A percentile compares a stretch with the other conserved stretches of the same genome.
phyloP scores from a whole-genome alignment of 2,113 vertebrate genomes.

The Shinisaurus crocodilurus region DNA sequence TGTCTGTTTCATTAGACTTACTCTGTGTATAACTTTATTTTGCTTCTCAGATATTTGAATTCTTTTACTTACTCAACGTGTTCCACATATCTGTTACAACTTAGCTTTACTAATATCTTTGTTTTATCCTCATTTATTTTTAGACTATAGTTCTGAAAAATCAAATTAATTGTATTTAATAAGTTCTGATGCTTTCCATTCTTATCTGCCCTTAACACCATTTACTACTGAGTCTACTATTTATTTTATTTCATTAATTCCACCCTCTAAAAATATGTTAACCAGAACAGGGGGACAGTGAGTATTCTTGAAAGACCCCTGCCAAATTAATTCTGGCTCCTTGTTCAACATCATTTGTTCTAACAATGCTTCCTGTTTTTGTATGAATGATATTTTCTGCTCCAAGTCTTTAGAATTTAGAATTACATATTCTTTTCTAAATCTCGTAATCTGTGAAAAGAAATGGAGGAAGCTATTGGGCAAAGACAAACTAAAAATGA shows the following conservation, averaged over 20 bases:
- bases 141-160: background rate
- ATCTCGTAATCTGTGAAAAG: background rate
- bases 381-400: background rate
- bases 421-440: background rate
- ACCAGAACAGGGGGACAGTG: background rate
- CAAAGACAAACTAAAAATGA: background rate
- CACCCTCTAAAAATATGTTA: background rate
- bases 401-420: background rate
- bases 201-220: background rate
- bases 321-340: background rate
- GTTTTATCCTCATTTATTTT: background rate
- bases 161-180: background rate
- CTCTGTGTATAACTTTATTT: background rate
- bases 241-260: slow-evolving; percentile 4
- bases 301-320: background rate
- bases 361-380: background rate
- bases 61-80: background rate
- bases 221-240: background rate
- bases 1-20: background rate
- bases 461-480: background rate
- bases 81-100: background rate
- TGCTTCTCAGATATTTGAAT: background rate
- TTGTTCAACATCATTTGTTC: background rate
- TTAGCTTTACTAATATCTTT: background rate
- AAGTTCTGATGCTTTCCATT: background rate